phyloP scores from a whole-genome alignment of 2,797 vertebrate genomes.

The Eupleurogrammus muticus region DNA sequence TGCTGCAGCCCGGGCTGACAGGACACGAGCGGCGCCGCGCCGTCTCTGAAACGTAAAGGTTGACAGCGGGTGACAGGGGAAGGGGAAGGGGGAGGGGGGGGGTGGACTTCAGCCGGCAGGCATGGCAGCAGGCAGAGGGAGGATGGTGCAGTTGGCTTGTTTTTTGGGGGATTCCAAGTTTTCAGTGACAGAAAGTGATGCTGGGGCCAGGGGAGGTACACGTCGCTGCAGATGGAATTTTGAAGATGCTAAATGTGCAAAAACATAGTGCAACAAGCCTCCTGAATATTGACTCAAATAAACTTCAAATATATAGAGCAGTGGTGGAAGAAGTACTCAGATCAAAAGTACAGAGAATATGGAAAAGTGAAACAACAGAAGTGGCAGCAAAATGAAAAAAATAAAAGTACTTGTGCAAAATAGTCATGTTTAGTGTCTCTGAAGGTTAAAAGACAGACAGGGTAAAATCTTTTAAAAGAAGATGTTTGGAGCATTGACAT shows the following conservation, averaged over 20 bases:
- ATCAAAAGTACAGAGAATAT: too few species aligned
- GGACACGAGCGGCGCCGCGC: conserved; percentile 40
- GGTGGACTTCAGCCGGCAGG: conserved; percentile 48
- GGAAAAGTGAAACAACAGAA: too few species aligned
- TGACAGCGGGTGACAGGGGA: conserved; percentile 53
- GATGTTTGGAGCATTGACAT: conserved; percentile 4
- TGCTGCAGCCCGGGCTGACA: conserved; percentile 39
- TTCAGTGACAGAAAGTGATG: conserved; percentile 7
- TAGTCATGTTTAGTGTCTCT: conserved; percentile 3
- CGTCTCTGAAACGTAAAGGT: conserved; percentile 29
- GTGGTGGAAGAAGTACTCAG: too few species aligned
- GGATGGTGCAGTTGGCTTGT: conserved; percentile 15
- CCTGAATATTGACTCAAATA: neutral
- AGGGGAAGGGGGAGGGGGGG: conserved; percentile 24
- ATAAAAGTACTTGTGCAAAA: too few species aligned
- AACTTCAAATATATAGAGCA: neutral
- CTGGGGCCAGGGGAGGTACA: neutral
- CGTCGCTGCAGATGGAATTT: conserved; percentile 12
- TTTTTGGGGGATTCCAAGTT: conserved; percentile 1
- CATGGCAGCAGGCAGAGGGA: conserved; percentile 10
- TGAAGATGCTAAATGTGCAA: neutral
- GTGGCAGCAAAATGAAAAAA: too few species aligned
- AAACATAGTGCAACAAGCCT: neutral
- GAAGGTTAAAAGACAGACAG: conserved; percentile 15
- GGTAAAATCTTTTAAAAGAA: neutral